phyloP scores from a whole-genome alignment of 2,113 vertebrate species.

The Clarias magur region DNA sequence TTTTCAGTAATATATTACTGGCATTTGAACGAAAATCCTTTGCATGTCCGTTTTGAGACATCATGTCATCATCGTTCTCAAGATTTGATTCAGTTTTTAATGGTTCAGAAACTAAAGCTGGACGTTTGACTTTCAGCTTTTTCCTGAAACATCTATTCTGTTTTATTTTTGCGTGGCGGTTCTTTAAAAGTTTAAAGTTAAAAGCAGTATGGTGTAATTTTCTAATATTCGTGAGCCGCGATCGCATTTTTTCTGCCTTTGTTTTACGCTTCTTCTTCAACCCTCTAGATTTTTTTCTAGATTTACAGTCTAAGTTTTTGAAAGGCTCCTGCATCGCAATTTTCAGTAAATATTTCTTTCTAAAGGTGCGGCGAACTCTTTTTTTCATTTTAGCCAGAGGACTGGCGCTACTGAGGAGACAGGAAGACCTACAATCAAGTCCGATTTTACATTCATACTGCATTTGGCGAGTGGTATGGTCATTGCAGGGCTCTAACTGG shows the following conservation, averaged over 20 bases:
- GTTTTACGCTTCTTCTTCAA: neutral
- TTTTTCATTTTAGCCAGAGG: neutral
- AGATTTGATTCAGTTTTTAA: neutral
- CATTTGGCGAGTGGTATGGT: neutral
- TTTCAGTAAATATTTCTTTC: slow-evolving; percentile 16
- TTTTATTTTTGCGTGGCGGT: neutral
- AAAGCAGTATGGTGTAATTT: neutral
- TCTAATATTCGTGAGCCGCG: neutral
- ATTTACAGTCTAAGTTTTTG: neutral
- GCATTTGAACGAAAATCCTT: neutral
- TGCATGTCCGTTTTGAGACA: neutral
- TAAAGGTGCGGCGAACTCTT: neutral
- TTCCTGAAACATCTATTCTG: neutral
- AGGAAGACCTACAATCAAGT: neutral
- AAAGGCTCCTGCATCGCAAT: neutral
- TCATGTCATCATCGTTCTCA: neutral
- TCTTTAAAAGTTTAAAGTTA: neutral
- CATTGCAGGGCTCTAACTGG: neutral
- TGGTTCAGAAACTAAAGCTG: neutral
- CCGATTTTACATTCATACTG: neutral
- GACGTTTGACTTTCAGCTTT: neutral
- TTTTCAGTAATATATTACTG: neutral
- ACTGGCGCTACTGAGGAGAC: neutral
- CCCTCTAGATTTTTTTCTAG: neutral
- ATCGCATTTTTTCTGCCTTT: neutral